Evolutionary conservation across 2,797 vertebrate species (phyloP).

Genomic region (Gadopsis marmoratus): DNA sequence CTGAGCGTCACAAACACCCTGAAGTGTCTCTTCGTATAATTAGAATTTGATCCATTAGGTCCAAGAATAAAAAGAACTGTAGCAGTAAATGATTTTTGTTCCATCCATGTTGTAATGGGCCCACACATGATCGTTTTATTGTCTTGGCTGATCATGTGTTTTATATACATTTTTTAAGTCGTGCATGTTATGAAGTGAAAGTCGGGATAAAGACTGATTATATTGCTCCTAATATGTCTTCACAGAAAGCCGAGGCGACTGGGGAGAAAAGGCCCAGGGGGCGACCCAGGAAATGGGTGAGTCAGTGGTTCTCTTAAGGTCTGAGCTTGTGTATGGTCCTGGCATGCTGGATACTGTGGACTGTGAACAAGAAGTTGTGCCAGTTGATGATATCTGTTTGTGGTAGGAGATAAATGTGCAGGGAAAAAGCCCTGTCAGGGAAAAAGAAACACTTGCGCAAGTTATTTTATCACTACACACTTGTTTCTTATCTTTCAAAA

Average conservation of each 20-base stretch:
- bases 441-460: not conserved
- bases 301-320: slow-evolving; percentile 9
- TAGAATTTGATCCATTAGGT: not conserved
- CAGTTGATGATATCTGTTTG: slow-evolving; percentile 10
- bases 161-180: not conserved
- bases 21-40: not conserved
- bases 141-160: not conserved
- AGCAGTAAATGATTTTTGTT: too few species aligned
- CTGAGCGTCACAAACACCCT: not conserved
- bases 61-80: too few species aligned
- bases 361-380: not conserved
- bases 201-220: not conserved
- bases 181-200: not conserved
- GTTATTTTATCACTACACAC: not conserved
- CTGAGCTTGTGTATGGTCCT: not conserved
- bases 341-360: not conserved
- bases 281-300: slow-evolving; percentile 97
- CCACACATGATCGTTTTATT: not conserved
- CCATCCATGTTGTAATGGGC: too few species aligned
- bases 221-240: slow-evolving; percentile 30
- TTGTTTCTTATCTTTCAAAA: slow-evolving; percentile 1
- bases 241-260: slow-evolving; percentile 86
- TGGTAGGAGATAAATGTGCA: not conserved
- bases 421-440: not conserved
- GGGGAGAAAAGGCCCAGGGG: slow-evolving; percentile 96